Evolutionary conservation across 2,113 vertebrate species (phyloP).

Genomic region (Psittacula cyanocephala): DNA sequence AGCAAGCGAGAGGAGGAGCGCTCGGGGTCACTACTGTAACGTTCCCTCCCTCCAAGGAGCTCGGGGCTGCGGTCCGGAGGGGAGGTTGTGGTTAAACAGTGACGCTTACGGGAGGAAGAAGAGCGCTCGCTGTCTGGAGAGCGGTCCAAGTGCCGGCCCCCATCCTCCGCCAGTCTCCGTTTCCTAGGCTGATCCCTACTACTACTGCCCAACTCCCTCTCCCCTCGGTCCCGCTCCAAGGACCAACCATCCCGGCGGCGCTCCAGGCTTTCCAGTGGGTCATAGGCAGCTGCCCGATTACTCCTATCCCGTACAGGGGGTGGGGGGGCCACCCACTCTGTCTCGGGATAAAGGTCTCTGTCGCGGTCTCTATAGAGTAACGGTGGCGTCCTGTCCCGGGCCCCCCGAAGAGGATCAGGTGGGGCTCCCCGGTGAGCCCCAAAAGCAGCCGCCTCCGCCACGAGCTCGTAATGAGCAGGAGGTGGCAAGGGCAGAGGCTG

Average conservation of each 20-base stretch:
- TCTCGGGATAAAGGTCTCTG: constrained; percentile 88
- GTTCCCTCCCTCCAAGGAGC: constrained; percentile 85
- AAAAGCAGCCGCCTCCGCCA: constrained; percentile 87
- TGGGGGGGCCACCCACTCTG: constrained; percentile 87
- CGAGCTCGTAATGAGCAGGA: constrained; percentile 87
- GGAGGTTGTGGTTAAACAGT: constrained; percentile 76
- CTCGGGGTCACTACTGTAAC: constrained; percentile 89
- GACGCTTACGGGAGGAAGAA: constrained; percentile 81
- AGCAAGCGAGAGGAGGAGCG: constrained; percentile 78
- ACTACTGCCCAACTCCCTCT: constrained; percentile 78
- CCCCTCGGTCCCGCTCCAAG: constrained; percentile 86
- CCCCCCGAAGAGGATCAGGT: constrained; percentile 86
- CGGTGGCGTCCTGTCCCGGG: constrained; percentile 92
- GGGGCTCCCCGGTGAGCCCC: constrained; percentile 84
- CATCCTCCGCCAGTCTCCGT: constrained; percentile 85
- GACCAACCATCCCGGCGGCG: constrained; percentile 94
- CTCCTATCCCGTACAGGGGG: constrained; percentile 88
- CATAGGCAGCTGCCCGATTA: constrained; percentile 82
- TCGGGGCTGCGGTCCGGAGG: constrained; percentile 92
- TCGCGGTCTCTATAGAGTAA: constrained; percentile 91
- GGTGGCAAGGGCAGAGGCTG: constrained; percentile 89
- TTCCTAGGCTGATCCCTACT: constrained; percentile 88
- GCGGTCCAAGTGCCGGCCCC: constrained; percentile 86
- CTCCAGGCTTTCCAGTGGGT: constrained; percentile 91
- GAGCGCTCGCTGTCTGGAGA: constrained; percentile 93